phyloP scores from a whole-genome alignment of 1,140 invertebrate species.

The Pseudachorutes palmiensis region DNA sequence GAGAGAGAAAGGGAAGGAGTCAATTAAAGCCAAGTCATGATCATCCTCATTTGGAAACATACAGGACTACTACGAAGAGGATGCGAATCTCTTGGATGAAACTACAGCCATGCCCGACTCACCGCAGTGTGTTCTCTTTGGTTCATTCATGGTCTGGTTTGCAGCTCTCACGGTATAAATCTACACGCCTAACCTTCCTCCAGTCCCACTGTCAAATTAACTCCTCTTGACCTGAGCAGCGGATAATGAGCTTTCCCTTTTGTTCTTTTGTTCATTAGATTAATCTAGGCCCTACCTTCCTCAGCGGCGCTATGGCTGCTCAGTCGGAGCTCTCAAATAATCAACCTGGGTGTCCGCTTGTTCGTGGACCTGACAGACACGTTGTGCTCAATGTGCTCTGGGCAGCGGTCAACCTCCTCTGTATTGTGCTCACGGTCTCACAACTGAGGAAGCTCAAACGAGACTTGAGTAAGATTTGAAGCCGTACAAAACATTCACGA shows the following conservation, averaged over 20 bases:
- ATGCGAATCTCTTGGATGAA: constrained; percentile 35
- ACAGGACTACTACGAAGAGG: constrained; percentile 56
- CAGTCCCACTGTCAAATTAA: neutral
- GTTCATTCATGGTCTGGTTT: constrained; percentile 89
- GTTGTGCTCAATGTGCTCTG: constrained; percentile 82
- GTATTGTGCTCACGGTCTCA: constrained; percentile 72
- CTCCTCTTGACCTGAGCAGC: neutral
- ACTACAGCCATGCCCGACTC: constrained; percentile 51
- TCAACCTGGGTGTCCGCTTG: constrained; percentile 51
- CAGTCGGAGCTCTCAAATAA: constrained; percentile 60
- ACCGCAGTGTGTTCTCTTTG: constrained; percentile 80
- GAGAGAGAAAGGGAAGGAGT: neutral
- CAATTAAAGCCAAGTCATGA: neutral
- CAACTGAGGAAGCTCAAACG: constrained; percentile 74
- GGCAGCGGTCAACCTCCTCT: constrained; percentile 79
- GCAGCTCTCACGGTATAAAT: constrained; percentile 44
- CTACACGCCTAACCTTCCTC: neutral
- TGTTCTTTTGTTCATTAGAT: constrained; percentile 45
- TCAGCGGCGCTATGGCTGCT: constrained; percentile 73
- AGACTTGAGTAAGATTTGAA: constrained; percentile 68
- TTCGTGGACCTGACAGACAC: constrained; percentile 69
- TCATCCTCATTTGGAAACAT: neutral
- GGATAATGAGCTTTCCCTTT: constrained; percentile 9
- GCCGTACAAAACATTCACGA: neutral
- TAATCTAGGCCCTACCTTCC: constrained; percentile 81